These are phyloP conservation scores for Hystrix cristata DNA, from an alignment of 2,113 vertebrate genomes.

Conservation along the genomic window DNA sequence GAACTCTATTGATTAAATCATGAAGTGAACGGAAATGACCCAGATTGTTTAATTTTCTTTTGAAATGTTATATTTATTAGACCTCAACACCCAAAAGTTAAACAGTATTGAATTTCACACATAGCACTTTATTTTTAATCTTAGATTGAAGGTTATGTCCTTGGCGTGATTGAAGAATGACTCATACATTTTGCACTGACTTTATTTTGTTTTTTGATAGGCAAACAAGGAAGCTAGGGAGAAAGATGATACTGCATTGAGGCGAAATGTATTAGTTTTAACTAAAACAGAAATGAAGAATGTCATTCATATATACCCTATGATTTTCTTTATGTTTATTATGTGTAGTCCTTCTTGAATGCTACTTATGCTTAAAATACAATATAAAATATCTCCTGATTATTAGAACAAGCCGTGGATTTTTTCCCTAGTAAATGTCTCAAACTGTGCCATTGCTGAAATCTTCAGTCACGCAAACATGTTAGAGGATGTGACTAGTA, in stretches of 20 bases:
- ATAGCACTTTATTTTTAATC: constrained; percentile 77
- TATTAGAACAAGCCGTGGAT: not conserved
- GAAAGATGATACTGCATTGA: constrained; percentile 50
- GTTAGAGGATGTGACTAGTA: constrained; percentile 22
- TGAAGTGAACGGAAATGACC: constrained; percentile 77
- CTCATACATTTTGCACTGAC: constrained; percentile 61
- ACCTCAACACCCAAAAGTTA: constrained; percentile 80
- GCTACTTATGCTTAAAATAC: constrained; percentile 24
- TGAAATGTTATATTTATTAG: constrained; percentile 83
- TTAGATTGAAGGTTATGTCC: constrained; percentile 74
- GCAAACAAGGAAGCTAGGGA: constrained; percentile 60
- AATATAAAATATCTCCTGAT: constrained; percentile 29
- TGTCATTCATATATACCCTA: not conserved
- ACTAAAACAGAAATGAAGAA: constrained; percentile 25
- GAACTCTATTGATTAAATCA: constrained; percentile 77
- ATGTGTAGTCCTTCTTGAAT: not conserved
- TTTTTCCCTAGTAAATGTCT: constrained; percentile 20
- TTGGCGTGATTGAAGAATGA: constrained; percentile 67
- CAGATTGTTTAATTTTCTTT: constrained; percentile 86
- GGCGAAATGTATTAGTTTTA: constrained; percentile 55
- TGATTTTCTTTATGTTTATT: constrained; percentile 51
- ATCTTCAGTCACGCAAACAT: not conserved
- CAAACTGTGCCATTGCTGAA: not conserved
- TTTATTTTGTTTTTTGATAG: constrained; percentile 59
- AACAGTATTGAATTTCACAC: constrained; percentile 80